Base-by-base conservation (phyloP, 1,140 invertebrate genomes). In the Bathynomus jamesi region DNA sequence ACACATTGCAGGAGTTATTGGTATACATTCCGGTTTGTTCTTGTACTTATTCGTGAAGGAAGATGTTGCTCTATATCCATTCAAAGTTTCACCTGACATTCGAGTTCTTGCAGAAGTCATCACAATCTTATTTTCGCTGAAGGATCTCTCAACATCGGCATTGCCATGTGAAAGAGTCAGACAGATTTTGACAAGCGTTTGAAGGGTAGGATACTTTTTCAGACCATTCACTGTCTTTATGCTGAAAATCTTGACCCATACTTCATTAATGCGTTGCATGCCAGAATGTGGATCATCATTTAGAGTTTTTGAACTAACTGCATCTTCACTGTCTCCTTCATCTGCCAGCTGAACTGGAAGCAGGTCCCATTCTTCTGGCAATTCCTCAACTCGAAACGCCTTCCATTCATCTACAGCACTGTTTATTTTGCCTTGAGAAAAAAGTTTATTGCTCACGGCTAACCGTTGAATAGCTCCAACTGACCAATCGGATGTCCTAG, bases 321-420 rank as follows among this genome's bases (percentile, higher is more conserved):
- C 7, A 63, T 63, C 61, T 63, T 63, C 61, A 63, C 61, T 63
- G 10, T 63, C 61, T 11, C 10, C 24, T 63, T 63, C 21, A 63
- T 63, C 61, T n/a, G n/a, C n/a, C n/a, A n/a, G n/a, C n/a, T n/a
- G n/a, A n/a, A n/a, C n/a, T n/a, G n/a, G n/a, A n/a, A n/a, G n/a
- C n/a, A n/a, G n/a, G n/a, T n/a, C n/a, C n/a, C n/a, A n/a, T n/a
- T n/a, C n/a, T n/a, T n/a, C n/a, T n/a, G n/a, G n/a, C n/a, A n/a
- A n/a, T n/a, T n/a, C n/a, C n/a, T n/a, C n/a, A n/a, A n/a, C n/a
- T 63, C 27, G 61, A 63, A 63, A 63, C 27, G 61, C 61, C 61
- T 63, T 63, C 61, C 10, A 63, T 24, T 63, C 24, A 63, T 63
- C 61, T 21, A 8, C 61, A 63, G 21, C 61, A 63, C 61, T 63